phyloP scores from a whole-genome alignment of 2,888 invertebrate genomes.

The Sicus ferrugineus region DNA sequence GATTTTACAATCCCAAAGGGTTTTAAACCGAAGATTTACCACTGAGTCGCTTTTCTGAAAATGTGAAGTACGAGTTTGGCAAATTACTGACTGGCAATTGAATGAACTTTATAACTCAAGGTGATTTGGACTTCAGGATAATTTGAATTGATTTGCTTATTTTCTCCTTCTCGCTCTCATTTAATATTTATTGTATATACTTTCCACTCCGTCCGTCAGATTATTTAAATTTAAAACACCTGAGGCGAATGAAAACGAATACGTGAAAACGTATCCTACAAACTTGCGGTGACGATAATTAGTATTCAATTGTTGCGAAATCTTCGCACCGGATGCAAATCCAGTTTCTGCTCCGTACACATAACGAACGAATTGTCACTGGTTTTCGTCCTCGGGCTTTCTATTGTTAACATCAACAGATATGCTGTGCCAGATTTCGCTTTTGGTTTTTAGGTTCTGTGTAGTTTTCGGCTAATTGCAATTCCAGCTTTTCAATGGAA shows the following conservation, averaged over 20 bases:
- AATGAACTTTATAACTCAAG: conserved; percentile 3
- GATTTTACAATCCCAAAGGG: no score
- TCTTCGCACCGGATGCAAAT: conserved; percentile 34
- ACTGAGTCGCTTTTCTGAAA: no score
- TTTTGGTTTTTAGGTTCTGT: neutral
- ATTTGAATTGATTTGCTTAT: neutral
- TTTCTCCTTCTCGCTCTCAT: neutral
- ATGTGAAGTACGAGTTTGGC: no score
- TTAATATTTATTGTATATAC: no score
- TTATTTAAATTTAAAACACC: neutral
- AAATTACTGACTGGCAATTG: no score
- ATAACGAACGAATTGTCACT: neutral
- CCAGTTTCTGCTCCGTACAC: neutral
- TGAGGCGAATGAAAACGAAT: neutral
- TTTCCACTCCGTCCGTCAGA: neutral
- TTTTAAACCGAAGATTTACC: no score
- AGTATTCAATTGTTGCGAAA: neutral
- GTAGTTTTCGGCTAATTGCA: neutral
- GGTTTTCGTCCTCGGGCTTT: neutral
- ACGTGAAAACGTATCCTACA: neutral
- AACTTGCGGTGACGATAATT: neutral
- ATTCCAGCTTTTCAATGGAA: neutral
- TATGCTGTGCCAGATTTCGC: neutral
- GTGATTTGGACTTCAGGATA: neutral
- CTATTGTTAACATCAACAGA: neutral